Base-by-base conservation (phyloP, 2,888 invertebrate species). In the Caenorhabditis imperialis region DNA sequence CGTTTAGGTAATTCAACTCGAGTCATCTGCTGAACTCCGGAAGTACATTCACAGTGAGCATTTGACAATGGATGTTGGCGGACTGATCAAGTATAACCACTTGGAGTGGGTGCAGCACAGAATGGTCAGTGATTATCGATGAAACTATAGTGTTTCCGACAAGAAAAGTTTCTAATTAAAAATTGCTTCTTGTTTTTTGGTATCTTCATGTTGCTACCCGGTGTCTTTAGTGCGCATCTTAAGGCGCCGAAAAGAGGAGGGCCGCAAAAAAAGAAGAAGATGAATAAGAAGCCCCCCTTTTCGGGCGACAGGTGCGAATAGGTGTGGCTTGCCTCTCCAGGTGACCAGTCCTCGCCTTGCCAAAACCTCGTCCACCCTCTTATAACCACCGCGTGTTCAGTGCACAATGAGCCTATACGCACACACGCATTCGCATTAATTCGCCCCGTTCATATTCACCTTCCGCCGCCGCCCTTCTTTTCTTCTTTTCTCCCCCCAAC, bases 31-130 rank as follows among this genome's bases (percentile, higher is more conserved):
- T 57, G 96, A 97, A 89, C 90, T 98, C 70, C 93, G 93, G 86
- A 93, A 94, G 74, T 93, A 93, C 88, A 91, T 97, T 75, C 94
- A 94, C 84, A 91, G 92, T 78, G 92, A 92, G 81, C 76, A 77
- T 47, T 90, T 97, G 81, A 96, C 96, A 0, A 91, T 92, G 30
- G 96, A 96, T 88, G 91, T 98, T 74, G 95, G 94, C 3, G 97
- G 97, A 1, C 92, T 92, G 75, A 90, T 97, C 78, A 92, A 93
- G 75, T 97, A 96, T 90, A 93, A 94, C 84, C 95, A 97, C 89
- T 92, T 94, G 63, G 94, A 95, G 88, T 98, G 97, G 97, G 95
- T 97, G 88, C 94, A 96, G 87, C 95, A 97, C 89, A 92, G 97
- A 91, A 93, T 95, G 89, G 96, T 97, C 89, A 92, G 67, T 40